Evolutionary conservation across 1,140 invertebrate genomes (phyloP).

Genomic region (Pseudomyrmex concolor): DNA sequence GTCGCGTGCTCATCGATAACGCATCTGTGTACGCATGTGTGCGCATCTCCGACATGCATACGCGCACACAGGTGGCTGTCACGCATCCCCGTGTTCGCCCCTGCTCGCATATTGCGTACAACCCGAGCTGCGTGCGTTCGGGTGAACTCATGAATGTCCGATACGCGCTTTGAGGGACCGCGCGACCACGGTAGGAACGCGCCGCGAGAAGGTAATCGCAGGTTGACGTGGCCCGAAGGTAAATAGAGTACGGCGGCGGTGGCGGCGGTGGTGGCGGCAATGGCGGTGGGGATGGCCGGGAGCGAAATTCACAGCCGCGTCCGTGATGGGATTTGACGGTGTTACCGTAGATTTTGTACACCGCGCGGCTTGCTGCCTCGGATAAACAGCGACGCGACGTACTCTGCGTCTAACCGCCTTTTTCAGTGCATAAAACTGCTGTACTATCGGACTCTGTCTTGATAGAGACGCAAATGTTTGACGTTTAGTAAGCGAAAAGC

Average conservation of each 20-base stretch:
- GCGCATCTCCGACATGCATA: neutral
- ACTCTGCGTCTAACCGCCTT: slow-evolving; percentile 15
- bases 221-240: slow-evolving; percentile 13
- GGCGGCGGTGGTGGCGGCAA: neutral
- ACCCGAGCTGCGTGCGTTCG: slow-evolving; percentile 26
- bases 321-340: slow-evolving; percentile 68
- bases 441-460: slow-evolving; percentile 16
- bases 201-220: slow-evolving; percentile 61
- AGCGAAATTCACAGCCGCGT: slow-evolving; percentile 66
- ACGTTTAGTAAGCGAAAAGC: neutral
- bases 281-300: slow-evolving; percentile 2
- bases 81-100: slow-evolving; percentile 33
- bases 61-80: slow-evolving; percentile 39
- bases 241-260: slow-evolving; percentile 41
- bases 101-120: slow-evolving; percentile 51
- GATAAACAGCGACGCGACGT: slow-evolving; percentile 36
- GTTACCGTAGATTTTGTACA: slow-evolving; percentile 64
- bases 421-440: slow-evolving; percentile 24
- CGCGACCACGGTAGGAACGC: slow-evolving; percentile 55
- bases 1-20: slow-evolving; percentile 25
- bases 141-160: slow-evolving; percentile 52
- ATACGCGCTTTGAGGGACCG: slow-evolving; percentile 46
- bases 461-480: neutral
- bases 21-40: neutral
- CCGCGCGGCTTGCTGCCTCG: slow-evolving; percentile 12